Conservation (phyloP, 2,888 invertebrate species). For the Clistopyga incitator region DNA sequence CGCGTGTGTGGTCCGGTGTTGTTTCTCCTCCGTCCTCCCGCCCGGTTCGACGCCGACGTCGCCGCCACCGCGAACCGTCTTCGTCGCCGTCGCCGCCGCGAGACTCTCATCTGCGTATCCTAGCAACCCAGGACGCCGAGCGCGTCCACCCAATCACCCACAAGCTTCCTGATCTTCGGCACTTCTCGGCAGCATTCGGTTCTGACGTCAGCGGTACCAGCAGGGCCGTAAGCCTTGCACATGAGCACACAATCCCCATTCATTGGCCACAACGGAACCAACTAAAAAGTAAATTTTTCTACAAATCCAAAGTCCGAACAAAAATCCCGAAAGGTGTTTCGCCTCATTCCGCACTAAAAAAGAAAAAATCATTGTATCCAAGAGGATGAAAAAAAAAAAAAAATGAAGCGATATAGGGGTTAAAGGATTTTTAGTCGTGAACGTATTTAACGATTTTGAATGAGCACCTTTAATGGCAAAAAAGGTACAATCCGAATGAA, state of each 20-base stretch:
- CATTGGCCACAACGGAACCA: not conserved
- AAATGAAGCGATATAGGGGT: not conserved
- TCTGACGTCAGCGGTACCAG: slow-evolving; percentile 76
- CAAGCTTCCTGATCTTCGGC: slow-evolving; percentile 71
- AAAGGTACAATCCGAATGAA: not conserved
- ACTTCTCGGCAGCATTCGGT: slow-evolving; percentile 74
- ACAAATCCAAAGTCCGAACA: not conserved
- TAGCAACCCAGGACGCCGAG: slow-evolving; percentile 82
- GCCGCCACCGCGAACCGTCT: slow-evolving; percentile 66
- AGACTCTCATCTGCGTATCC: slow-evolving; percentile 74
- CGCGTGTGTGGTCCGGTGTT: slow-evolving; percentile 82
- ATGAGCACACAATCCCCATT: slow-evolving; percentile 34
- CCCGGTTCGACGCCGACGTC: slow-evolving; percentile 41
- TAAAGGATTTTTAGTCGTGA: not conserved
- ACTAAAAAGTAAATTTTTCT: not conserved
- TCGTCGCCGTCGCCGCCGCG: slow-evolving; percentile 48
- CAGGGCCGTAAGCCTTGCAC: slow-evolving; percentile 73
- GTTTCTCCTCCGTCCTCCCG: slow-evolving; percentile 64
- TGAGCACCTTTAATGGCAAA: not conserved
- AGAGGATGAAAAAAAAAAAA: not conserved
- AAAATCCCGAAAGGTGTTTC: not conserved
- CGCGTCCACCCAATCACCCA: slow-evolving; percentile 71
- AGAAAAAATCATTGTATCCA: not conserved
- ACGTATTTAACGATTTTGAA: not conserved
- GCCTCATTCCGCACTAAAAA: not conserved